Base-by-base conservation (phyloP, 1,140 invertebrate genomes). In the Drosophila malerkotliana region DNA sequence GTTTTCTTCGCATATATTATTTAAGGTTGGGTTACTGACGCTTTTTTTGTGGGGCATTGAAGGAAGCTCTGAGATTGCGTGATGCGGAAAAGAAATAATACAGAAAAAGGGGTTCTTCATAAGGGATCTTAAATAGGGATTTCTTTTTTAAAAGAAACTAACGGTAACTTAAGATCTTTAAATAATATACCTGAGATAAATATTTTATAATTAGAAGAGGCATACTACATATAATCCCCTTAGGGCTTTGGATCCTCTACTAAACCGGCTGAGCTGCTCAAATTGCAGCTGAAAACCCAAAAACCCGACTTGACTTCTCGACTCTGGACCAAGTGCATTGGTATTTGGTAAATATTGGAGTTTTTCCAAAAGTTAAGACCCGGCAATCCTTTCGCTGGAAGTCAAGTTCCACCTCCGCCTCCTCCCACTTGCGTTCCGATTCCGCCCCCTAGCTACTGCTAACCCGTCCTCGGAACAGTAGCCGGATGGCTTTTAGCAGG, bases 271-370 rank as follows among this genome's bases (percentile, higher is more conserved):
- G 39, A 72, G 54, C 61, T 62, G 39, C 55, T 37, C 54, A 21
- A 85, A 49, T 63, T 87, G 47, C 26, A 48, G 51, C 14, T 18
- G 49, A 56, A 68, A 57, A 24, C 48, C 59, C 8, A 1, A n/a
- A 53, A 44, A 44, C 21, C 10, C 30, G 60, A 76, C 73, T 85
- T 87, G 82, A 87, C 82, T 87, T 87, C 71, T 85, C 78, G 82
- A 88, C 83, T 85, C 55, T 12, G 1, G 2, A 24, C 34, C 45
- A 71, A 69, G 64, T 53, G 28, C 52, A 45, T 59, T 66, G 44
- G 34, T 90, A 80, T 90, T 88, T 83, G 82, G 79, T 88, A 90
- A 90, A 90, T 90, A 90, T 83, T 90, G 44, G 57, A 47, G 61
- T 77, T 77, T 63, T 83, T 84, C 84, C 76, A 7, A 71, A 71